phyloP scores from a whole-genome alignment of 2,888 invertebrate genomes.

The Drosophila vallismaia region DNA sequence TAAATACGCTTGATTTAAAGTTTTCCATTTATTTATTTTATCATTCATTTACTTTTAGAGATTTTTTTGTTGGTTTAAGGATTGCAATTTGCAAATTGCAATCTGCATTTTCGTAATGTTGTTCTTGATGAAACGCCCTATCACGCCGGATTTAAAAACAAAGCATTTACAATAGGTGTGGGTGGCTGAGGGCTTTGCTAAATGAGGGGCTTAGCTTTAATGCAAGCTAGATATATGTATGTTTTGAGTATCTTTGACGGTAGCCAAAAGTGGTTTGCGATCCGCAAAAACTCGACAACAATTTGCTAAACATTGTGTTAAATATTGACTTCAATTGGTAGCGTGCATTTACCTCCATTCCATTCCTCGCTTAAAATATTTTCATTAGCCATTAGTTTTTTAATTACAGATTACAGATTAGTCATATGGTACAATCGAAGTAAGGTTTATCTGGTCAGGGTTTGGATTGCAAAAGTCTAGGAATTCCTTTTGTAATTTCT shows the following conservation, averaged over 20 bases:
- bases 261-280: conserved; percentile 21
- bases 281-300: conserved; percentile 23
- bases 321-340: conserved; percentile 28
- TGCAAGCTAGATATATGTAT: conserved; percentile 30
- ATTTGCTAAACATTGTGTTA: conserved; percentile 37
- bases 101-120: conserved; percentile 25
- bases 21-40: conserved; percentile 69
- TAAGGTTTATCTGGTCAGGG: conserved; percentile 46
- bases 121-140: conserved; percentile 36
- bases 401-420: conserved; percentile 33
- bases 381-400: conserved; percentile 28
- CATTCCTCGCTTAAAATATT: conserved; percentile 48
- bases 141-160: conserved; percentile 44
- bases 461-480: conserved; percentile 59
- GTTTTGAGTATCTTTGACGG: conserved; percentile 30
- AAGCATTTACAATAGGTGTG: conserved; percentile 52
- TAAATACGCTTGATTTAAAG: background rate
- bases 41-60: conserved; percentile 45
- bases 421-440: conserved; percentile 67
- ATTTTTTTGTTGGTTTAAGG: conserved; percentile 43
- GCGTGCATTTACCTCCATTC: conserved; percentile 20
- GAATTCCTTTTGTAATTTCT: conserved; percentile 22
- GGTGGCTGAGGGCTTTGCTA: conserved; percentile 31
- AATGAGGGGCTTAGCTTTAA: conserved; percentile 34
- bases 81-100: conserved; percentile 27